Percentiles rank a stretch among this genome's conserved stretches.
Evolutionary conservation across 1,140 invertebrate genomes (phyloP).

Genomic region (Nautilus pompilius): DNA sequence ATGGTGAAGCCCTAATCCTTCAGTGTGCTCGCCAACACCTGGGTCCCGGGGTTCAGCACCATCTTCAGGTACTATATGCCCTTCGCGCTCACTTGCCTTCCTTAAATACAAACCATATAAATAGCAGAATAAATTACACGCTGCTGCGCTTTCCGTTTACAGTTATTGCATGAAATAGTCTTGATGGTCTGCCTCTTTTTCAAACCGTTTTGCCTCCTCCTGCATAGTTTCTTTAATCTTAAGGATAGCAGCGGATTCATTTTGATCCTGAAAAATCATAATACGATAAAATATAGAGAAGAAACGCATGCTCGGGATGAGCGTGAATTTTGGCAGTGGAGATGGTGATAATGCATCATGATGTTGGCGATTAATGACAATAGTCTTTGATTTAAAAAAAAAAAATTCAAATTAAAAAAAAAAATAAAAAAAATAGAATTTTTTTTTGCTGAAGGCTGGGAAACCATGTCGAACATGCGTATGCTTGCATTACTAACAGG

Average conservation of each 20-base stretch:
- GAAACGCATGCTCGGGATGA: not conserved
- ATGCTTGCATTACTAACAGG: constrained; percentile 3
- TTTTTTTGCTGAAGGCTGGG: not conserved
- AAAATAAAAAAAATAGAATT: constrained; percentile 1
- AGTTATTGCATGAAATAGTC: constrained; percentile 45
- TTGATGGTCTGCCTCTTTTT: constrained; percentile 78
- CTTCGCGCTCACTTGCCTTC: constrained; percentile 5
- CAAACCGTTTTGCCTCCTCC: constrained; percentile 98
- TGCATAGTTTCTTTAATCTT: constrained; percentile 99
- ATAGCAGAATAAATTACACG: constrained; percentile 7
- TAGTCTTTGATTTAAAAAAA: not conserved
- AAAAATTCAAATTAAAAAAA: no score
- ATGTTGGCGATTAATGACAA: constrained; percentile 6
- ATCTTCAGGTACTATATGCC: not conserved
- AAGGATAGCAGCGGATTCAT: constrained; percentile 96
- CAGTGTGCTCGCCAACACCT: constrained; percentile 5
- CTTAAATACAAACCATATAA: constrained; percentile 6
- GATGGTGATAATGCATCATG: constrained; percentile 6
- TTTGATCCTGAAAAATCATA: constrained; percentile 79
- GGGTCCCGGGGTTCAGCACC: constrained; percentile 1
- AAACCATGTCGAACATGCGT: constrained; percentile 4
- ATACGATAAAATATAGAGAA: constrained; percentile 2
- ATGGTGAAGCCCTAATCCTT: constrained; percentile 3
- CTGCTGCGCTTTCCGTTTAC: constrained; percentile 7
- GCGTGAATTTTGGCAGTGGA: not conserved